Evolutionary conservation across 2,888 invertebrate species (phyloP).

Genomic region (Meiosimyza decipiens): DNA sequence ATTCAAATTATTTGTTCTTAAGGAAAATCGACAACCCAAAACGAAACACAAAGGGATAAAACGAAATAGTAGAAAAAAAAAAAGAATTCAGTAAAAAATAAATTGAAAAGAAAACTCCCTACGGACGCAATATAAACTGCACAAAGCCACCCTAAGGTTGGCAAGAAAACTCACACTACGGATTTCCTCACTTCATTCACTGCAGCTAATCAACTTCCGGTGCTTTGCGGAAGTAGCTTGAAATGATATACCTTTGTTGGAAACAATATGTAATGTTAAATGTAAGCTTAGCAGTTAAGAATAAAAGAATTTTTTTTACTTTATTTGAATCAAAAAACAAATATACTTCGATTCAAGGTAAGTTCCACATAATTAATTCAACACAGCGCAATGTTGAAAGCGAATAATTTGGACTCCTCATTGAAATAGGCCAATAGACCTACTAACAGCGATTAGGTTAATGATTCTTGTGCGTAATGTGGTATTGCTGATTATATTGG

Average conservation of each 20-base stretch:
- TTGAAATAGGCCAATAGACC: too few species aligned
- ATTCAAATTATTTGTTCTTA: slow-evolving; percentile 54
- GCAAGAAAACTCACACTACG: slow-evolving; percentile 3
- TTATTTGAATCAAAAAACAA: too few species aligned
- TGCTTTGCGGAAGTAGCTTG: slow-evolving; percentile 28
- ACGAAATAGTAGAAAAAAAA: slow-evolving; percentile 4
- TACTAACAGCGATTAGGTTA: too few species aligned
- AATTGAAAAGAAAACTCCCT: slow-evolving; percentile 28
- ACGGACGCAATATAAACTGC: slow-evolving; percentile 36
- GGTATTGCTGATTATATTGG: too few species aligned
- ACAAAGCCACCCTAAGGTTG: slow-evolving; percentile 19
- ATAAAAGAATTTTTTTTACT: too few species aligned
- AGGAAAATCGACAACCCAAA: slow-evolving; percentile 1
- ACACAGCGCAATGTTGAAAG: too few species aligned
- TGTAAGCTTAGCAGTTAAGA: too few species aligned
- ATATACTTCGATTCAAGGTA: too few species aligned
- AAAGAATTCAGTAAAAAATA: not conserved
- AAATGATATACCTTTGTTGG: slow-evolving; percentile 10
- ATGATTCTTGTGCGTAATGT: too few species aligned
- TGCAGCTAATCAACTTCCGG: slow-evolving; percentile 38
- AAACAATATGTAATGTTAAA: too few species aligned
- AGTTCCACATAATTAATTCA: too few species aligned
- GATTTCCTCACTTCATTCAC: not conserved
- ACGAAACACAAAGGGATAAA: not conserved
- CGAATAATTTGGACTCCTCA: too few species aligned